Evolutionary conservation across 2,797 vertebrate species (phyloP), one percentile per base, ranked within the genome.

Genomic region (Cercopithecus hamlyni): DNA sequence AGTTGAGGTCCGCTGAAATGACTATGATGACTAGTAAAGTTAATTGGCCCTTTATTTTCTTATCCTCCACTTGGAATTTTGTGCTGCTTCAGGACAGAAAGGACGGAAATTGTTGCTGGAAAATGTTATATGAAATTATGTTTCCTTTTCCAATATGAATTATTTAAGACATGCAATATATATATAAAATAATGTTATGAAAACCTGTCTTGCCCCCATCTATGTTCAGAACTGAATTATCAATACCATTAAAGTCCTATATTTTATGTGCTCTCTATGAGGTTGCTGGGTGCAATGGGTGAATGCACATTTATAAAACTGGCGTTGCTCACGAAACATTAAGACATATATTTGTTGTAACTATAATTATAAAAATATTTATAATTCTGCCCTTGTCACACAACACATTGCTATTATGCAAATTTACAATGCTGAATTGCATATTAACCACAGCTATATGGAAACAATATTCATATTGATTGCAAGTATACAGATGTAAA

Each of bases 361-460:
- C 4, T n/a, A 26, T 75, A 61, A 79, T 77, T 77, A 67, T 55
- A 67, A 92, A 97, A 92, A 61, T 92, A 94, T 86, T 91, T 77
- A 85, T 27, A 55, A 70, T 86, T 85, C 39, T 77, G 6, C 8
- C 26, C 14, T 85, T 92, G 36, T 73, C 50, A 82, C 6, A 36
- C 45, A 94, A 55, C 22, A 43, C 57, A 93, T 61, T 72, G 24
- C 6, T 36, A 48, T 94, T 88, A 88, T 61, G 67, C 19, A 94
- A 94, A 94, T 88, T 61, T 39, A 24, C 17, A 86, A 4, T 70
- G 14, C 10, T 45, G 41, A 92, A 86, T 88, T 61, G 88, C 43
- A 64, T 92, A 87, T 48, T 89, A 95, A 90, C 22, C 48, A 33
- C 5, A 48, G 39, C 36, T 94, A 76, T 89, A 91, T 83, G 41